A percentile compares a stretch with the other conserved stretches of the same genome.
Conservation (phyloP, 2,888 invertebrate species). For the Platycheirus rosarum region DNA sequence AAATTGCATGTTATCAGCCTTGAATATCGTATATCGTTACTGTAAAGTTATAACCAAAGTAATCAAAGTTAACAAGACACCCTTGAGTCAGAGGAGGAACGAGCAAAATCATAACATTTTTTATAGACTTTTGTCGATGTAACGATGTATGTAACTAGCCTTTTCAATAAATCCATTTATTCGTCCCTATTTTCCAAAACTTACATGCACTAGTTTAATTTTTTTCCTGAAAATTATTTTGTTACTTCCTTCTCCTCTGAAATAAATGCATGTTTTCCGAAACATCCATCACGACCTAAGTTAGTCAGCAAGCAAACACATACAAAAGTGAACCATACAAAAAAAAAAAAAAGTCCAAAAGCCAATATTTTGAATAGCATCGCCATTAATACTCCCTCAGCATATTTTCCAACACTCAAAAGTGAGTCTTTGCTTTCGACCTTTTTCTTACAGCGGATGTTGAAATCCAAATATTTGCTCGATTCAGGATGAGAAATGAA, state of each 20-base stretch:
- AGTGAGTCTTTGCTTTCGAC: constrained; percentile 33
- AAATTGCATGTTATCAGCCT: too few species aligned
- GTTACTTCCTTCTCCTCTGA: background rate
- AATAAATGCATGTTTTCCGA: background rate
- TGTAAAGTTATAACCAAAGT: too few species aligned
- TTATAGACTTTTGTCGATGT: too few species aligned
- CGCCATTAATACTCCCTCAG: constrained; percentile 11
- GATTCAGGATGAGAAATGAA: constrained; percentile 71
- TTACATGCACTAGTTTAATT: too few species aligned
- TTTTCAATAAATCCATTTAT: too few species aligned
- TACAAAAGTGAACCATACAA: background rate
- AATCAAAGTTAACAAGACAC: too few species aligned
- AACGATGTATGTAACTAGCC: too few species aligned
- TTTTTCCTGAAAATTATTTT: background rate
- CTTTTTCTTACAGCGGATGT: constrained; percentile 52
- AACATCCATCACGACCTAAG: constrained; percentile 5
- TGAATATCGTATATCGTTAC: too few species aligned
- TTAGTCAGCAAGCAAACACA: constrained; percentile 3
- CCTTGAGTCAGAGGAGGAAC: too few species aligned
- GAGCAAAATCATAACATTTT: too few species aligned
- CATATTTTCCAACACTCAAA: background rate
- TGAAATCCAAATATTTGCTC: constrained; percentile 72
- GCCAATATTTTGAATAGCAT: constrained; percentile 27
- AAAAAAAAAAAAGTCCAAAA: constrained; percentile 19
- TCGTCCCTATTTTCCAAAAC: too few species aligned